phyloP scores from a whole-genome alignment of 2,888 invertebrate species.

The Serrognathus titanus region DNA sequence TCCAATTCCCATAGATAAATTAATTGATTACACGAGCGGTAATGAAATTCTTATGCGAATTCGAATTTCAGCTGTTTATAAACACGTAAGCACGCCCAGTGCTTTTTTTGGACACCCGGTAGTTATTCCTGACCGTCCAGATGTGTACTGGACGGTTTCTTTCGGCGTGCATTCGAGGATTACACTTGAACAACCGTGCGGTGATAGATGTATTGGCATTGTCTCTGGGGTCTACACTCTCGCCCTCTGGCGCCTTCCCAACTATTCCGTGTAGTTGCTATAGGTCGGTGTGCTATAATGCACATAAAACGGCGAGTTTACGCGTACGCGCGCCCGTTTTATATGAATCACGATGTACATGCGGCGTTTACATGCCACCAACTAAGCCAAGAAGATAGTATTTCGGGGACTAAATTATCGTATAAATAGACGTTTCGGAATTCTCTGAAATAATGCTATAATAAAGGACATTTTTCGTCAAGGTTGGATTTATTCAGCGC shows the following conservation, averaged over 20 bases:
- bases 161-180: constrained; percentile 3
- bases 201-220: constrained; percentile 28
- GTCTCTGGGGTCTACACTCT: constrained; percentile 26
- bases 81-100: neutral
- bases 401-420: no score
- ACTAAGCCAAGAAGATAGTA: no score
- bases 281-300: constrained; percentile 21
- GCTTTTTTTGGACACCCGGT: constrained; percentile 32
- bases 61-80: no score
- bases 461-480: no score
- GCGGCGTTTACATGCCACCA: no score
- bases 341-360: constrained; percentile 3
- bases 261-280: constrained; percentile 20
- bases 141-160: neutral
- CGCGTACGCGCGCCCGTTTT: neutral
- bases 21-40: no score
- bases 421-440: no score
- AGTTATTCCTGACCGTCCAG: constrained; percentile 25
- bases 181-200: constrained; percentile 13
- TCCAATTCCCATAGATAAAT: no score
- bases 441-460: no score
- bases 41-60: no score
- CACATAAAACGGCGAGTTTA: constrained; percentile 4
- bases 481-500: no score
- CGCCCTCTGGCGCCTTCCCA: constrained; percentile 26